phyloP scores from a whole-genome alignment of 2,113 vertebrate species.

The Megaleporinus macrocephalus region DNA sequence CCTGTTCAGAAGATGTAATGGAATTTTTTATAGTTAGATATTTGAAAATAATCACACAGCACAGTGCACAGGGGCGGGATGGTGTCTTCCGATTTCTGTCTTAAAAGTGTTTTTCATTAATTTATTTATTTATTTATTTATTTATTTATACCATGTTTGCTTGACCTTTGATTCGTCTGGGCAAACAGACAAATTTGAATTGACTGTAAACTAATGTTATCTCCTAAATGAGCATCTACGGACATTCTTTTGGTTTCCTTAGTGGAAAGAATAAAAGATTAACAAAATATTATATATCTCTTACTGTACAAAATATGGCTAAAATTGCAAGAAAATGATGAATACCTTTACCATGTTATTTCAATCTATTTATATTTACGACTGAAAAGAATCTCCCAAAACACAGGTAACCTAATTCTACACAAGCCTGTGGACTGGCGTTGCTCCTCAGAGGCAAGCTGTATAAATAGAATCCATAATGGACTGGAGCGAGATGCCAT shows the following conservation, averaged over 20 bases:
- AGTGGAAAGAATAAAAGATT: background rate
- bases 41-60: background rate
- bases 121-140: background rate
- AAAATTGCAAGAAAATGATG: slow-evolving; percentile 16
- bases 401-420: slow-evolving; percentile 82
- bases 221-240: background rate
- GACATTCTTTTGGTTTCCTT: background rate
- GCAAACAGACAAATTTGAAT: background rate
- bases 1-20: background rate
- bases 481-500: slow-evolving; percentile 78
- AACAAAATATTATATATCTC: background rate
- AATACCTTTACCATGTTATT: slow-evolving; percentile 31
- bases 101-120: background rate
- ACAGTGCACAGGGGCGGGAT: background rate
- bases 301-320: background rate
- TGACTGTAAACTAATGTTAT: background rate
- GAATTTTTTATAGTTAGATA: slow-evolving; percentile 8
- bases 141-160: background rate
- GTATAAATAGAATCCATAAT: slow-evolving; percentile 85
- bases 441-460: slow-evolving; percentile 77
- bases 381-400: slow-evolving; percentile 72
- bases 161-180: background rate
- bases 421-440: slow-evolving; percentile 75
- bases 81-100: background rate
- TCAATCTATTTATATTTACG: slow-evolving; percentile 60